Conservation (phyloP, 2,797 vertebrate genomes). For the Ctenosaura bakeri region DNA sequence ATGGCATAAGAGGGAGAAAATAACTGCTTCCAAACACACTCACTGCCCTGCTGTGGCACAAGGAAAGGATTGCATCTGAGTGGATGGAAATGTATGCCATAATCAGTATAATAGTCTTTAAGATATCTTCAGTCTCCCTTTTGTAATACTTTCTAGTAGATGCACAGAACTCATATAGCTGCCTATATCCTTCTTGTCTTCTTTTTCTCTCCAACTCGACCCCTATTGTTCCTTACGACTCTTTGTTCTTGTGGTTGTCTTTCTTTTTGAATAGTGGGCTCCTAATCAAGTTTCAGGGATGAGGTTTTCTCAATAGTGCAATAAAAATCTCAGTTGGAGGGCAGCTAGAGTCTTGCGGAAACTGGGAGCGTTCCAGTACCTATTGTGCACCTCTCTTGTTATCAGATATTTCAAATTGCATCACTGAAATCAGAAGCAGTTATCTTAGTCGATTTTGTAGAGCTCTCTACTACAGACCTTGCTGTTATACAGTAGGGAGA, state of each 20-base stretch:
- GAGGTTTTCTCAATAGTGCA: conserved; percentile 73
- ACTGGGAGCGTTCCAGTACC: conserved; percentile 65
- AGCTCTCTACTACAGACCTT: conserved; percentile 48
- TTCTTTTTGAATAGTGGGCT: conserved; percentile 66
- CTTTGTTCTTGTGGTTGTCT: neutral
- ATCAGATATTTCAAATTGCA: conserved; percentile 41
- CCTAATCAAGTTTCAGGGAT: conserved; percentile 74
- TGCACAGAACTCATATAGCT: neutral
- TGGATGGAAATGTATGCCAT: neutral
- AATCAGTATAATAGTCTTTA: neutral
- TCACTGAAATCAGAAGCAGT: conserved; percentile 51
- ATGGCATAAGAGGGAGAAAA: neutral
- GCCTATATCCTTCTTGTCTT: neutral
- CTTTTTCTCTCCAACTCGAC: no score
- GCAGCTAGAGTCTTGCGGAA: conserved; percentile 70
- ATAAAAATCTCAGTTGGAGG: conserved; percentile 72
- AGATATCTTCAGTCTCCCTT: neutral
- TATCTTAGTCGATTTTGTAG: neutral
- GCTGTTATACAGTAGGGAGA: conserved; percentile 53
- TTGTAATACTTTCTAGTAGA: neutral
- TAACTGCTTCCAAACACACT: neutral
- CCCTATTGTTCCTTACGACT: conserved; percentile 5
- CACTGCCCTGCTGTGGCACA: neutral
- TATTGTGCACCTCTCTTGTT: conserved; percentile 56
- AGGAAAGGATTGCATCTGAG: neutral